A percentile compares a stretch with the other conserved stretches of the same genome.
Conservation (phyloP, 1,140 invertebrate species). For the Pogonomyrmex barbatus region DNA sequence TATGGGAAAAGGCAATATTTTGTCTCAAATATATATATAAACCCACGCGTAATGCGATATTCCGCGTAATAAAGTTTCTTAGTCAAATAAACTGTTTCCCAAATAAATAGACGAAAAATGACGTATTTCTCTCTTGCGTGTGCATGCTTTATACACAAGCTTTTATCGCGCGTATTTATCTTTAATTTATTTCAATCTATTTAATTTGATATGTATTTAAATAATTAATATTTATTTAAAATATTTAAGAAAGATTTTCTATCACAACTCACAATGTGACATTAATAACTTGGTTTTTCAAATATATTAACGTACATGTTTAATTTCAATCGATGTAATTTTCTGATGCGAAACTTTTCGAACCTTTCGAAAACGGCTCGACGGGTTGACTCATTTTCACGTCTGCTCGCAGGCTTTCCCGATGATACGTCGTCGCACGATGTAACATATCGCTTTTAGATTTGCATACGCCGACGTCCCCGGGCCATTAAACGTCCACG, state of each 20-base stretch:
- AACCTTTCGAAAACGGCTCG: not conserved
- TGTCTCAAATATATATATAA: not conserved
- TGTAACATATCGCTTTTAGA: constrained; percentile 54
- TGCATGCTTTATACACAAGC: not conserved
- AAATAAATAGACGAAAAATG: constrained; percentile 28
- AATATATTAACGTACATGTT: not conserved
- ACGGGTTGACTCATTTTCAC: constrained; percentile 45
- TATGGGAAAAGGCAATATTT: constrained; percentile 1
- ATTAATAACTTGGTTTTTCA: too few species aligned
- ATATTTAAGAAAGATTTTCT: not conserved
- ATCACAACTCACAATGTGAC: not conserved
- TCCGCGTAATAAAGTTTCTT: not conserved
- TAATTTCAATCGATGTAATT: not conserved
- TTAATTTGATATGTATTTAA: not conserved
- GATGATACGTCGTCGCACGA: constrained; percentile 57
- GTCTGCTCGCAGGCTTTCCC: constrained; percentile 43
- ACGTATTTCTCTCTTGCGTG: not conserved
- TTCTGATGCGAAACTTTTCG: not conserved
- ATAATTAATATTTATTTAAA: too few species aligned
- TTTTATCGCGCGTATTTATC: not conserved
- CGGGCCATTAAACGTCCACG: constrained; percentile 64
- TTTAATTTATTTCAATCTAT: constrained; percentile 7
- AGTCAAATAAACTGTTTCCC: constrained; percentile 20
- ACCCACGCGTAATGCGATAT: not conserved
- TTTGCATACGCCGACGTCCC: constrained; percentile 68